A percentile compares a stretch with the other conserved stretches of the same genome.
Evolutionary conservation across 2,797 vertebrate genomes (phyloP).

Genomic region (Sebastes umbrosus): DNA sequence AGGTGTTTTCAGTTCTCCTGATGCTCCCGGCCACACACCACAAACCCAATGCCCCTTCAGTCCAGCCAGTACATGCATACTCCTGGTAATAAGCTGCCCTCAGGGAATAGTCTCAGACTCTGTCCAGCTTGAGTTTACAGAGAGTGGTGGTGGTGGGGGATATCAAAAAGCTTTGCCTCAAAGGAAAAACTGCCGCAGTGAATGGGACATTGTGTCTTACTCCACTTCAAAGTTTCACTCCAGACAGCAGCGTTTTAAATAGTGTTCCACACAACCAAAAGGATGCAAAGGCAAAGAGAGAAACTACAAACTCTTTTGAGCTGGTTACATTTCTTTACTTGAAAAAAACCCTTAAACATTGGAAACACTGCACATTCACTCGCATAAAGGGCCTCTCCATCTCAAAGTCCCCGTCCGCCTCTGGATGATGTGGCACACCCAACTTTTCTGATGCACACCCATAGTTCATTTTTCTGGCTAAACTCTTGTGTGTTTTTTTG

Average conservation of each 20-base stretch:
- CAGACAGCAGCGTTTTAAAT: not conserved
- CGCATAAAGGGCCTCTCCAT: too few species aligned
- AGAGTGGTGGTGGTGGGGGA: not conserved
- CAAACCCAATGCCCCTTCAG: not conserved
- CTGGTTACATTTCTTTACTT: not conserved
- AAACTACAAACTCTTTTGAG: not conserved
- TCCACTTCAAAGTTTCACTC: not conserved
- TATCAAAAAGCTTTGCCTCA: not conserved
- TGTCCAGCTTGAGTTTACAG: not conserved
- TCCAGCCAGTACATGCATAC: not conserved
- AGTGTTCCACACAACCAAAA: not conserved
- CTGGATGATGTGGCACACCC: too few species aligned
- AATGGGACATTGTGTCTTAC: not conserved
- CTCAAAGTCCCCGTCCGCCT: too few species aligned
- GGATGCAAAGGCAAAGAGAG: rapidly evolving
- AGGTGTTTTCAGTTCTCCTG: not conserved
- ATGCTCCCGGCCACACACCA: not conserved
- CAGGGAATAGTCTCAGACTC: not conserved
- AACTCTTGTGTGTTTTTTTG: too few species aligned
- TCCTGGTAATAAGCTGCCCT: not conserved
- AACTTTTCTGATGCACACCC: too few species aligned
- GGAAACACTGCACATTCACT: not conserved
- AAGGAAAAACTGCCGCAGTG: not conserved
- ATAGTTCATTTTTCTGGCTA: too few species aligned
- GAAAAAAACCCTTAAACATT: not conserved